Percentiles rank a stretch among this genome's conserved stretches.
These are phyloP conservation scores for Schrankia costaestrigalis DNA, from an alignment of 2,888 invertebrate species.

Conservation along the genomic window DNA sequence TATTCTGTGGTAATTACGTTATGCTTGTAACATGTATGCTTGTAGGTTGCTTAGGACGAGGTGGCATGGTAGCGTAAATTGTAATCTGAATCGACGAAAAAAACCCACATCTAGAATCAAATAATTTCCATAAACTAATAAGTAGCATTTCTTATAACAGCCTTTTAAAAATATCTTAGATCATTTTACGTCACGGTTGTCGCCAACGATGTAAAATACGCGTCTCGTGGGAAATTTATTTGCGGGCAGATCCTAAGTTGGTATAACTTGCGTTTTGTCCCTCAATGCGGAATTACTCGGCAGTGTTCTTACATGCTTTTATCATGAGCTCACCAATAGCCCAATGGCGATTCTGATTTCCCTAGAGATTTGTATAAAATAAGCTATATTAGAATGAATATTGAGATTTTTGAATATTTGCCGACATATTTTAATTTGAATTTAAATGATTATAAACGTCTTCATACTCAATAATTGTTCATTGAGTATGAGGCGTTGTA, in stretches of 20 bases:
- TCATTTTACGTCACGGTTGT: conserved; percentile 51
- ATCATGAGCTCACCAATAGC: conserved; percentile 26
- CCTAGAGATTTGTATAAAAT: too few species aligned
- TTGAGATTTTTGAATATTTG: too few species aligned
- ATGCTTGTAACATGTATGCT: too few species aligned
- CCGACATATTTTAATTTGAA: too few species aligned
- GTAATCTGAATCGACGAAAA: too few species aligned
- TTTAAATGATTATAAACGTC: too few species aligned
- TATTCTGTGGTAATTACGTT: too few species aligned
- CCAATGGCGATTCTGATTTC: conserved; percentile 22
- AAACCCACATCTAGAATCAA: conserved; percentile 1
- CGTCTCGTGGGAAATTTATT: conserved; percentile 72
- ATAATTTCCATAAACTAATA: conserved; percentile 38
- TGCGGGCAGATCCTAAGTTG: conserved; percentile 60
- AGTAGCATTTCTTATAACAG: conserved; percentile 30
- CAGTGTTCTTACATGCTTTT: conserved; percentile 20
- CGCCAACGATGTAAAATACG: conserved; percentile 59
- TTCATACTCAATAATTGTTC: too few species aligned
- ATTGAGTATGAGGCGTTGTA: too few species aligned
- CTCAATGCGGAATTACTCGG: conserved; percentile 27
- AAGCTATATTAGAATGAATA: too few species aligned
- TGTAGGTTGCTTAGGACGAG: too few species aligned
- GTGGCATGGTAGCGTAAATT: too few species aligned
- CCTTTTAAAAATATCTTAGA: conserved; percentile 56
- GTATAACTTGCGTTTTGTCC: conserved; percentile 61